Evolutionary conservation across 2,797 vertebrate genomes (phyloP).

Genomic region (Phrynocephalus guinanensis): DNA sequence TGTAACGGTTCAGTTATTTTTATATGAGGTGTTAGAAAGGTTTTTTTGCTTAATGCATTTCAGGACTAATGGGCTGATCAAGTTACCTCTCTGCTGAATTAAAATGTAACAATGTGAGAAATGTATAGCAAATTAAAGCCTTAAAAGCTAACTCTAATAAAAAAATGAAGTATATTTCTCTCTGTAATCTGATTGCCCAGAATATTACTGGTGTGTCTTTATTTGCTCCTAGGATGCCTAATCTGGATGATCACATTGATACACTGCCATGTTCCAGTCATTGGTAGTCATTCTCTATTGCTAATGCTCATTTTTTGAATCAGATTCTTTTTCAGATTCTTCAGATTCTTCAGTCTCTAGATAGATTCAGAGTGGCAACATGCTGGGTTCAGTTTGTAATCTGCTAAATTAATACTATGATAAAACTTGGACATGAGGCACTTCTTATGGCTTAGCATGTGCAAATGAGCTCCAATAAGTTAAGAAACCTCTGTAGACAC

Average conservation of each 20-base stretch:
- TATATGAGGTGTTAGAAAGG: constrained; percentile 54
- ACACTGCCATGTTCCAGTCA: background rate
- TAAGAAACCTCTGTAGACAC: too few relatives aligned
- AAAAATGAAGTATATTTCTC: constrained; percentile 64
- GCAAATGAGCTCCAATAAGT: too few relatives aligned
- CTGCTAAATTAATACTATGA: constrained; percentile 32
- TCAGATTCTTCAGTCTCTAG: background rate
- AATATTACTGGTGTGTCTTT: constrained; percentile 40
- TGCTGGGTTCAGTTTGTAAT: background rate
- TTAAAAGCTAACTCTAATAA: constrained; percentile 72
- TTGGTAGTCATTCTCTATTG: constrained; percentile 19
- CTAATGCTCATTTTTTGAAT: background rate
- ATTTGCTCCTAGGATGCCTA: constrained; percentile 34
- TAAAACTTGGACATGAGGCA: background rate
- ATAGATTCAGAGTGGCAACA: background rate
- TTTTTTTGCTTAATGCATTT: constrained; percentile 61
- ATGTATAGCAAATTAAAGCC: constrained; percentile 71
- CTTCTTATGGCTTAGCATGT: background rate
- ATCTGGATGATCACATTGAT: background rate
- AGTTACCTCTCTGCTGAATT: constrained; percentile 63
- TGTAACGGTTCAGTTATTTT: constrained; percentile 62
- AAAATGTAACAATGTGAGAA: constrained; percentile 69
- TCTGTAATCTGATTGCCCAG: constrained; percentile 53
- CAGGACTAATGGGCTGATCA: constrained; percentile 60
- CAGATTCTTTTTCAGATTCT: constrained; percentile 12